Conservation (phyloP, 2,113 vertebrate genomes). For the Oryzias celebensis region DNA sequence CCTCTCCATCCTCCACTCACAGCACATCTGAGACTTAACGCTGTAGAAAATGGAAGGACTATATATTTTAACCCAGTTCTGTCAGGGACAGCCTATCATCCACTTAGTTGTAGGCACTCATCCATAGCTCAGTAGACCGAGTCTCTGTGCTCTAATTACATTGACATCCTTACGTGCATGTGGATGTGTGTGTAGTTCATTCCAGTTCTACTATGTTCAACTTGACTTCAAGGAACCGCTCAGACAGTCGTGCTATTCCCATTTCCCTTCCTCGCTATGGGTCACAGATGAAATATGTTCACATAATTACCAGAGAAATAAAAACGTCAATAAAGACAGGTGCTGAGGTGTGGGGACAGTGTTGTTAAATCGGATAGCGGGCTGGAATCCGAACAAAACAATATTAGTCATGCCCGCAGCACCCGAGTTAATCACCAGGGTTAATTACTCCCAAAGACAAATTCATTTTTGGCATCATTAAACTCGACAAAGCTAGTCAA, state of each 20-base stretch:
- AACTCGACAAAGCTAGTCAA: constrained; percentile 6
- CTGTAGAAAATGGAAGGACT: constrained; percentile 30
- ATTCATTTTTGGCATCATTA: constrained; percentile 8
- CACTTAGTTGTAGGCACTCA: constrained; percentile 58
- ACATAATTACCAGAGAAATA: neutral
- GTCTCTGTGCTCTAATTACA: constrained; percentile 60
- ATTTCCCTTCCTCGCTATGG: constrained; percentile 4
- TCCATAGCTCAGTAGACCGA: constrained; percentile 44
- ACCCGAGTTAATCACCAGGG: constrained; percentile 5
- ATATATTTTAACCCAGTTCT: constrained; percentile 74
- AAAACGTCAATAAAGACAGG: constrained; percentile 1
- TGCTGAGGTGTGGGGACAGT: constrained; percentile 4
- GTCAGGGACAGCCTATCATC: constrained; percentile 63
- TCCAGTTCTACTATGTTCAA: constrained; percentile 10
- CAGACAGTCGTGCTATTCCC: neutral
- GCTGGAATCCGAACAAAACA: no score
- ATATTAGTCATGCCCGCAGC: constrained; percentile 11
- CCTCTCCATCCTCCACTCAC: constrained; percentile 16
- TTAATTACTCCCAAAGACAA: constrained; percentile 14
- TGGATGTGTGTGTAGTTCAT: constrained; percentile 33
- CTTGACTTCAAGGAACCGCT: no score
- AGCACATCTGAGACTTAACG: constrained; percentile 34
- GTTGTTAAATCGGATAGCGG: no score
- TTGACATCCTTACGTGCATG: constrained; percentile 44
- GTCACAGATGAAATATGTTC: constrained; percentile 12